These are phyloP conservation scores for Protobothrops mucrosquamatus DNA, from an alignment of 2,113 vertebrate genomes.

Conservation along the genomic window DNA sequence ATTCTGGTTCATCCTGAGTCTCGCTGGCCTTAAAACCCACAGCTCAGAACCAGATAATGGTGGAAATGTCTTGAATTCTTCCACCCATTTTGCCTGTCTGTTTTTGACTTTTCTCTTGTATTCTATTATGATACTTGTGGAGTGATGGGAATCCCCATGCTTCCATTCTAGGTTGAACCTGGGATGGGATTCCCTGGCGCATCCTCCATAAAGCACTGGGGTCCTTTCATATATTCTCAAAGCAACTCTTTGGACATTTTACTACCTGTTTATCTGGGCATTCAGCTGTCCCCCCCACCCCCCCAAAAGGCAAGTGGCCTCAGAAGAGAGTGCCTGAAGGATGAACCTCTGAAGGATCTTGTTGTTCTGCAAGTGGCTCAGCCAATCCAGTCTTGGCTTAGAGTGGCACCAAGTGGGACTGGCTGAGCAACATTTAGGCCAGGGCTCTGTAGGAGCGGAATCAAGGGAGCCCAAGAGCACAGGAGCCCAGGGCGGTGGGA, in stretches of 20 bases:
- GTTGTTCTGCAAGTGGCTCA: no score
- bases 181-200: not conserved
- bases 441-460: not conserved
- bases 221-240: not conserved
- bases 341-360: not conserved
- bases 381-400: not conserved
- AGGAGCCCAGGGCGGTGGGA: not conserved
- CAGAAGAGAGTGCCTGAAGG: no score
- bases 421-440: not conserved
- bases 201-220: not conserved
- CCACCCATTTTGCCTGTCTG: not conserved
- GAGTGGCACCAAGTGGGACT: not conserved
- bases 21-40: not conserved
- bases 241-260: not conserved
- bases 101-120: rapidly evolving
- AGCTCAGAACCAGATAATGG: not conserved
- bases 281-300: no score
- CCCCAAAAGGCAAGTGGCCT: not conserved
- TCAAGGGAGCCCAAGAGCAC: not conserved
- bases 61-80: not conserved
- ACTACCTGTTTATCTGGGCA: not conserved
- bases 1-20: rapidly evolving
- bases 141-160: slow-evolving; percentile 26
- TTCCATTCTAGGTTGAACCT: rapidly evolving
- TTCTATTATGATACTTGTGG: not conserved